Evolutionary conservation across 2,113 vertebrate species (phyloP), one percentile per base, ranked within the genome.

Genomic region (Anser brachyrhynchus): DNA sequence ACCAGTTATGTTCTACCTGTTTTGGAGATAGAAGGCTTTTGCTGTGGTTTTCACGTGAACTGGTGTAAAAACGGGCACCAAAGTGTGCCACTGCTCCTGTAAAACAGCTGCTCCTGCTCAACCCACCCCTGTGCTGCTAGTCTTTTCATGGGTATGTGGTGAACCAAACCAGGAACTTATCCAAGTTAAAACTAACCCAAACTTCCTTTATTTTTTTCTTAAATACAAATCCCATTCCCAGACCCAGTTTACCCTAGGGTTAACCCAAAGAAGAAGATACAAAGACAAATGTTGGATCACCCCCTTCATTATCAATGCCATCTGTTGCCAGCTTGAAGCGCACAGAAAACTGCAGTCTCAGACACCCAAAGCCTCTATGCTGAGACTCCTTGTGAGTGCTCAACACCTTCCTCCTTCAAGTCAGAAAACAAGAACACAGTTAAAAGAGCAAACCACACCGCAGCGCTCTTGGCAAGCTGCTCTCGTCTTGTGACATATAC

Each of bases 271-370:
- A 72, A 37, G 19, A 16, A 21, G 35, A 65, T 52, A 31, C 11
- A 54, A 67, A 43, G 41, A 13, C 41, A 44, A 71, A 87, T 11
- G 26, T 1, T 2, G 26, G 15, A 87, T 72, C 8, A 62, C 9
- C 6, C 20, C 26, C 29, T 83, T 37, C 13, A 49, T 15, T 79
- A 57, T 3, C 22, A 26, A 29, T 7, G 35, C 5, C 18, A 21
- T 3, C 18, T 91, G 86, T 69, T 31, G 8, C 9, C 29, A 0
- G 0, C 23, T 43, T 61, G 3, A 85, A 46, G 3, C 7, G 5
- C n/a, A 62, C 22, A 46, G 28, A 79, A 79, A 65, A 69, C 39
- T 25, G 15, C 58, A 85, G 44, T 26, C 33, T 51, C 28, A 17
- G n/a, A 51, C 21, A 82, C 2, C 55, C 18, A 77, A 67, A 77